These are phyloP conservation scores for Cyprinus carpio DNA, from an alignment of 2,113 vertebrate species.

Conservation along the genomic window DNA sequence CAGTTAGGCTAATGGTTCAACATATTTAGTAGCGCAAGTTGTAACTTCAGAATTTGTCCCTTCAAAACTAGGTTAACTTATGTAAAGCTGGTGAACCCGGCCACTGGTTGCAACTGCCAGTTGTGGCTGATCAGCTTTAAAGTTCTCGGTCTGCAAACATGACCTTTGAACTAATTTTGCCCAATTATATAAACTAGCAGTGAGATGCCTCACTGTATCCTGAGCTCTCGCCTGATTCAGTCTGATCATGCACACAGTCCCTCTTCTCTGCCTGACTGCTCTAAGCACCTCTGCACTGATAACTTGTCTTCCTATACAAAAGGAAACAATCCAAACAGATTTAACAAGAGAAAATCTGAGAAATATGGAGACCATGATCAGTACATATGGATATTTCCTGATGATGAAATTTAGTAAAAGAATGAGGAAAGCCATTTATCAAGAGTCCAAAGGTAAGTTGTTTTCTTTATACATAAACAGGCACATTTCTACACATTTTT, in stretches of 20 bases:
- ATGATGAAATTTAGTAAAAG: conserved; percentile 70
- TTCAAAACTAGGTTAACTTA: background rate
- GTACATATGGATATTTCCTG: conserved; percentile 62
- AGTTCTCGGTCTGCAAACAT: conserved; percentile 40
- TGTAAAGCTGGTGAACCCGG: background rate
- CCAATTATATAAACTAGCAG: conserved; percentile 48
- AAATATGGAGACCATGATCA: conserved; percentile 14
- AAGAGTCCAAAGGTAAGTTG: conserved; percentile 82
- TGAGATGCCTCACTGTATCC: conserved; percentile 1
- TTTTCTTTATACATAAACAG: background rate
- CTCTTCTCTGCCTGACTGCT: conserved; percentile 65
- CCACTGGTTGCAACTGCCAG: background rate
- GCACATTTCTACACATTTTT: background rate
- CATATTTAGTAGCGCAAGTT: background rate
- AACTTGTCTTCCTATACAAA: conserved; percentile 53
- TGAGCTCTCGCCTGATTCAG: conserved; percentile 49
- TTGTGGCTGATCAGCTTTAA: background rate
- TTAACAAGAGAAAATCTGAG: conserved; percentile 60
- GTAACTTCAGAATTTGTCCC: background rate
- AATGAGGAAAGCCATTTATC: conserved; percentile 67
- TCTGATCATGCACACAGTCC: conserved; percentile 66
- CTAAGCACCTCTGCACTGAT: conserved; percentile 63
- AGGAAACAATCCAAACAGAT: conserved; percentile 19
- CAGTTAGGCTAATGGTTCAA: no score
- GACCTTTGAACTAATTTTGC: conserved; percentile 44